Conservation (phyloP, 2,113 vertebrate genomes). For the Peromyscus californicus region DNA sequence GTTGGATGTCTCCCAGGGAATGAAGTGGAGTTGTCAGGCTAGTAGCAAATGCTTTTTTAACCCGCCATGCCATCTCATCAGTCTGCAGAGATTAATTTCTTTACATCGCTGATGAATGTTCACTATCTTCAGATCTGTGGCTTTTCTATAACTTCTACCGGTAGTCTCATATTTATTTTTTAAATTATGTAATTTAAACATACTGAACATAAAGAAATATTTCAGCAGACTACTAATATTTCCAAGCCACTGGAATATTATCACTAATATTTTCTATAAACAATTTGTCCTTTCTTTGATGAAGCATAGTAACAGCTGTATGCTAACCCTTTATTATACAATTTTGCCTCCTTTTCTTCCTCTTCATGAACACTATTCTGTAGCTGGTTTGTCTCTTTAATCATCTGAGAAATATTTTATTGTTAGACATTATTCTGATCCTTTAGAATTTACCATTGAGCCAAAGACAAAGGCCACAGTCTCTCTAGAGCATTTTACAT, state of each 20-base stretch:
- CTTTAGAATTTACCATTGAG: constrained; percentile 10
- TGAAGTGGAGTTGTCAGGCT: not conserved
- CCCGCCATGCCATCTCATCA: no score
- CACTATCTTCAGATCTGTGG: not conserved
- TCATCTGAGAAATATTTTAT: not conserved
- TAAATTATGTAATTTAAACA: not conserved
- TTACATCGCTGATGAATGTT: not conserved
- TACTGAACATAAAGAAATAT: not conserved
- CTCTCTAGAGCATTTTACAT: not conserved
- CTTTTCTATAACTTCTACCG: not conserved
- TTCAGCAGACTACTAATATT: not conserved
- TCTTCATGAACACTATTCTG: not conserved
- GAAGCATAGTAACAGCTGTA: not conserved
- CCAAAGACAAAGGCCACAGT: not conserved
- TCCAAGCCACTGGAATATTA: not conserved
- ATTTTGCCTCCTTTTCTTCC: not conserved
- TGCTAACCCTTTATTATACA: not conserved
- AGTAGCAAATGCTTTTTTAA: not conserved
- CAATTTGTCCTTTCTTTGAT: not conserved
- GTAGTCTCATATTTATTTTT: not conserved
- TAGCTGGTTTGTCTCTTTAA: not conserved
- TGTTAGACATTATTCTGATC: not conserved
- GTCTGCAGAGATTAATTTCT: not conserved
- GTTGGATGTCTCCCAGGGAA: not conserved
- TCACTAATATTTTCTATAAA: not conserved